phyloP scores from a whole-genome alignment of 2,797 vertebrate genomes.

The Tragelaphus oryx region DNA sequence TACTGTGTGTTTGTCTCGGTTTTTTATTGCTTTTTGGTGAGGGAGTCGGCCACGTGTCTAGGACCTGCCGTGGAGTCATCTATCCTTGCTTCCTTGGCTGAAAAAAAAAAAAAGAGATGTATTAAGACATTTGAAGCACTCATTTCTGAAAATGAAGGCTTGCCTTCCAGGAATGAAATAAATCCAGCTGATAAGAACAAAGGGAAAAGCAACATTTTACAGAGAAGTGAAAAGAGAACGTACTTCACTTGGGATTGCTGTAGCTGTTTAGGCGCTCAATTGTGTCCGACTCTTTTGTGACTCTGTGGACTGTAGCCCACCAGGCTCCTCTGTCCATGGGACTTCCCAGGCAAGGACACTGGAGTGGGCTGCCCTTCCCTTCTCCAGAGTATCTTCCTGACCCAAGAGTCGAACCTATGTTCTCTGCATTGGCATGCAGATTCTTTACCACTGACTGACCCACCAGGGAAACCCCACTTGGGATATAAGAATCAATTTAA shows the following conservation, averaged over 20 bases:
- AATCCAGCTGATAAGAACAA: accelerated
- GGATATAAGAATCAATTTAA: neutral
- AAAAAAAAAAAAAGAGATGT: conserved; percentile 12
- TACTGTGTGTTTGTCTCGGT: conserved; percentile 86
- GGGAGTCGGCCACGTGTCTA: conserved; percentile 80
- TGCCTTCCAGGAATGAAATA: accelerated
- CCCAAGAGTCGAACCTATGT: neutral
- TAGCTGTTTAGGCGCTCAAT: neutral
- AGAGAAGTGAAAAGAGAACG: accelerated
- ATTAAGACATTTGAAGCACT: accelerated
- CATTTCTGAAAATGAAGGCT: accelerated
- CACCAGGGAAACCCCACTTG: neutral
- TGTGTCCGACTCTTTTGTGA: accelerated
- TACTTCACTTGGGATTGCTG: accelerated
- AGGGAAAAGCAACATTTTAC: too few relatives aligned
- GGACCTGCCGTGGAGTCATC: conserved; percentile 73
- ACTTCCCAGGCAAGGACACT: neutral
- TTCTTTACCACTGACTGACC: neutral
- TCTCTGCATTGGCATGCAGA: neutral
- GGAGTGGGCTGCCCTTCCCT: neutral
- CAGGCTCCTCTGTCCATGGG: neutral
- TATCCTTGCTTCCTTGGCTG: conserved; percentile 96
- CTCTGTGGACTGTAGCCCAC: accelerated
- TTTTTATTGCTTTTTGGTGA: conserved; percentile 88
- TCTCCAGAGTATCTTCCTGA: neutral